These are phyloP conservation scores for Pempheris klunzingeri DNA, from an alignment of 2,797 vertebrate genomes.

Conservation along the genomic window DNA sequence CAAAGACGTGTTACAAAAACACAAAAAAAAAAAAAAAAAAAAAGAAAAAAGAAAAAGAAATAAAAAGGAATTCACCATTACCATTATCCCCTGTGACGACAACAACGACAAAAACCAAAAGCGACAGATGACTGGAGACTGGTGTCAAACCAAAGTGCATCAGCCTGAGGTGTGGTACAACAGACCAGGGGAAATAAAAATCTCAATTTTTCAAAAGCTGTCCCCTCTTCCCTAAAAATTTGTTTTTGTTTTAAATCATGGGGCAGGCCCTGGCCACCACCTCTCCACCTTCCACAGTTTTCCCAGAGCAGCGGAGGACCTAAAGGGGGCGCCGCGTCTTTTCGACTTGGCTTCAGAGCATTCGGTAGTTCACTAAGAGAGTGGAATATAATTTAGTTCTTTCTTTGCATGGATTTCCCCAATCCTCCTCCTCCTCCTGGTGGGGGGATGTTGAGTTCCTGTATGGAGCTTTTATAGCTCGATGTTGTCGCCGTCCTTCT, in stretches of 20 bases:
- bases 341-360: slow-evolving; percentile 81
- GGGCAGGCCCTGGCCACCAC: slow-evolving; percentile 77
- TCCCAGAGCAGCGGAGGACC: slow-evolving; percentile 79
- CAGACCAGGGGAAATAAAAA: slow-evolving; percentile 75
- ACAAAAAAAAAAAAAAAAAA: slow-evolving; percentile 35
- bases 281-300: slow-evolving; percentile 74
- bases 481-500: slow-evolving; percentile 41
- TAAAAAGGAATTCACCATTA: slow-evolving; percentile 67
- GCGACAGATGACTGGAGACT: slow-evolving; percentile 72
- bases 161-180: slow-evolving; percentile 76
- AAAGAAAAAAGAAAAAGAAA: slow-evolving; percentile 33
- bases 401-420: slow-evolving; percentile 65
- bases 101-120: slow-evolving; percentile 67
- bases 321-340: slow-evolving; percentile 69
- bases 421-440: slow-evolving; percentile 50
- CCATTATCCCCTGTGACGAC: slow-evolving; percentile 67
- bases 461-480: slow-evolving; percentile 88
- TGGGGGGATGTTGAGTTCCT: slow-evolving; percentile 51
- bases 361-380: slow-evolving; percentile 84
- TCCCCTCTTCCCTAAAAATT: slow-evolving; percentile 76
- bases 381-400: slow-evolving; percentile 86
- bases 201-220: slow-evolving; percentile 73
- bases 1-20: slow-evolving; percentile 77
- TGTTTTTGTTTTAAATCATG: slow-evolving; percentile 66
- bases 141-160: slow-evolving; percentile 84